Evolutionary conservation across 2,113 vertebrate genomes (phyloP).

Genomic region (Ranitomeya variabilis): DNA sequence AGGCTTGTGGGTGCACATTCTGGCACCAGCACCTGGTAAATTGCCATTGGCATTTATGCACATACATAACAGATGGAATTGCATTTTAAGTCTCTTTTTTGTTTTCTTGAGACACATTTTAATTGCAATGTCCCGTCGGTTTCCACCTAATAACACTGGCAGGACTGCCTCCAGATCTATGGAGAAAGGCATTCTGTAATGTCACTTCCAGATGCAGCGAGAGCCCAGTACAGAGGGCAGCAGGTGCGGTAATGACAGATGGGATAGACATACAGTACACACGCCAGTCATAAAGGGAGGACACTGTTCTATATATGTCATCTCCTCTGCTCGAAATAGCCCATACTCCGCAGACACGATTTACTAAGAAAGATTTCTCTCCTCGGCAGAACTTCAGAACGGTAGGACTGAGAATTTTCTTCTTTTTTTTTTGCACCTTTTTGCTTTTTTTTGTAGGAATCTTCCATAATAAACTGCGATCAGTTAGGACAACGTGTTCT

Average conservation of each 20-base stretch:
- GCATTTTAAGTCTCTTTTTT: neutral
- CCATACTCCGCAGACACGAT: constrained; percentile 56
- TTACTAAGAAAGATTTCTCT: constrained; percentile 62
- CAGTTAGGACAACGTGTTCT: neutral
- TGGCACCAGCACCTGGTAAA: too few relatives aligned
- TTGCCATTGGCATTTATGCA: neutral
- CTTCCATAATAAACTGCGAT: neutral
- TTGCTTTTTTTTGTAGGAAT: neutral
- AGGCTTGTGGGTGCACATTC: too few relatives aligned
- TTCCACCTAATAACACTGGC: constrained; percentile 8
- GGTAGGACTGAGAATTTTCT: constrained; percentile 64
- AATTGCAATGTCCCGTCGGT: neutral
- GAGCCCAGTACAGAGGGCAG: constrained; percentile 65
- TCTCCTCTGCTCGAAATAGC: constrained; percentile 66
- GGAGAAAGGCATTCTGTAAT: neutral
- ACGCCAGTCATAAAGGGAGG: constrained; percentile 55
- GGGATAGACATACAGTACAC: constrained; percentile 61
- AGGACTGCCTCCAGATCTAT: neutral
- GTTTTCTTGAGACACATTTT: neutral
- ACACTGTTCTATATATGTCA: constrained; percentile 63
- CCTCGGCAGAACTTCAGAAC: constrained; percentile 61
- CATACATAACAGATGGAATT: neutral
- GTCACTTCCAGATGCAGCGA: constrained; percentile 52
- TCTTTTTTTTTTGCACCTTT: constrained; percentile 60
- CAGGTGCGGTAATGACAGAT: constrained; percentile 64